A percentile compares a stretch with the other conserved stretches of the same genome.
These are phyloP conservation scores for Alectura lathami DNA, from an alignment of 2,113 vertebrate species.

Conservation along the genomic window DNA sequence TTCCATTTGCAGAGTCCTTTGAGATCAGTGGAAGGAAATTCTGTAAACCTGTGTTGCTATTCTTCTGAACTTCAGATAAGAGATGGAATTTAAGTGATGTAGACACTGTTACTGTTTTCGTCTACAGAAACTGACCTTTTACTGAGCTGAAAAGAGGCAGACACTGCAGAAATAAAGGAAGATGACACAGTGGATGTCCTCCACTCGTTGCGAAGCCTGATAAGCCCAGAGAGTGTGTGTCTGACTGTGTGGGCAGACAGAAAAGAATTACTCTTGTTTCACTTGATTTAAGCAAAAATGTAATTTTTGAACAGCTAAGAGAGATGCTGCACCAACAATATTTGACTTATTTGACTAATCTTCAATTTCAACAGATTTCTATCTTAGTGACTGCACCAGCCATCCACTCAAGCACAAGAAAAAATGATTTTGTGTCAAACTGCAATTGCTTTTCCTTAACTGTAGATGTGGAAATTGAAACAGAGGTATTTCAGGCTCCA, in stretches of 20 bases:
- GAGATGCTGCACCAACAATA: not conserved
- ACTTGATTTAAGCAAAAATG: constrained; percentile 26
- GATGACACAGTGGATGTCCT: constrained; percentile 21
- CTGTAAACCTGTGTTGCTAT: constrained; percentile 6
- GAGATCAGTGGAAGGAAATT: constrained; percentile 23
- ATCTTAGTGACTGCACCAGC: not conserved
- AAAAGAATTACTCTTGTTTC: constrained; percentile 30
- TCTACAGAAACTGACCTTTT: constrained; percentile 3
- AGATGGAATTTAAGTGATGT: constrained; percentile 10
- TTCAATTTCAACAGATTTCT: constrained; percentile 24
- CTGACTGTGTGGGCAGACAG: not conserved
- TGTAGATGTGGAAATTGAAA: constrained; percentile 1
- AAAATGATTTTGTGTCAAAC: constrained; percentile 10
- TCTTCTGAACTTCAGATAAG: constrained; percentile 38
- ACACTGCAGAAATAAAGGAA: not conserved
- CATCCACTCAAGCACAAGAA: not conserved
- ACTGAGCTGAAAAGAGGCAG: constrained; percentile 14
- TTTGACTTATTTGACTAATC: constrained; percentile 41
- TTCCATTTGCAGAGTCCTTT: not conserved
- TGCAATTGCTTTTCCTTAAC: not conserved
- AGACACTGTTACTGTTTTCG: constrained; percentile 17
- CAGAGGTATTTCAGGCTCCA: not conserved
- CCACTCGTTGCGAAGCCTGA: not conserved
- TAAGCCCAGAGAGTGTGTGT: not conserved
- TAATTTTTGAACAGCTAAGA: not conserved